These are phyloP conservation scores for Nematopogon swammerdamellus DNA, from an alignment of 2,888 invertebrate species.

Conservation along the genomic window DNA sequence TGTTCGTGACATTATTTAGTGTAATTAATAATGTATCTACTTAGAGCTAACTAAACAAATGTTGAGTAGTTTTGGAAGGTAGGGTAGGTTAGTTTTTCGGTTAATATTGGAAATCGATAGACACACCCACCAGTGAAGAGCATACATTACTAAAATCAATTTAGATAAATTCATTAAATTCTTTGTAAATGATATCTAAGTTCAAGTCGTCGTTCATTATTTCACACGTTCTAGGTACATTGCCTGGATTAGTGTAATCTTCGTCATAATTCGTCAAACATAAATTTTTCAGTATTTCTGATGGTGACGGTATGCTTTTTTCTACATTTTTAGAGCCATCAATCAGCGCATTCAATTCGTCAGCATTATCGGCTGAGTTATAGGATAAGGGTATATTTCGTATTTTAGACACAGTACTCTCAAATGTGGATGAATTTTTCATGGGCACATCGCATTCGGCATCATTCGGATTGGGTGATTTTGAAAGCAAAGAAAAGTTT, in stretches of 20 bases:
- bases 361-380: too few relatives aligned
- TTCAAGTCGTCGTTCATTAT: constrained; percentile 15
- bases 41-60: too few relatives aligned
- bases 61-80: too few relatives aligned
- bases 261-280: constrained; percentile 49
- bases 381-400: constrained; percentile 8
- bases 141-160: too few relatives aligned
- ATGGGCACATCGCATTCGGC: constrained; percentile 13
- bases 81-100: too few relatives aligned
- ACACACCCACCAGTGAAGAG: not conserved
- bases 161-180: constrained; percentile 23
- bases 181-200: constrained; percentile 19
- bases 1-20: too few relatives aligned
- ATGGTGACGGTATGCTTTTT: constrained; percentile 61
- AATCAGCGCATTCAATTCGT: constrained; percentile 36
- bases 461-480: constrained; percentile 34
- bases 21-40: too few relatives aligned
- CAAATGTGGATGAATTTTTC: too few relatives aligned
- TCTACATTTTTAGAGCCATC: constrained; percentile 29
- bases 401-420: too few relatives aligned
- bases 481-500: constrained; percentile 33
- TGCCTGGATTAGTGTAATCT: constrained; percentile 18
- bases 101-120: too few relatives aligned
- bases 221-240: constrained; percentile 5
- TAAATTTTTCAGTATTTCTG: constrained; percentile 62